Evolutionary conservation across 2,888 invertebrate genomes (phyloP).

Genomic region (Drosophila melanosoma): DNA sequence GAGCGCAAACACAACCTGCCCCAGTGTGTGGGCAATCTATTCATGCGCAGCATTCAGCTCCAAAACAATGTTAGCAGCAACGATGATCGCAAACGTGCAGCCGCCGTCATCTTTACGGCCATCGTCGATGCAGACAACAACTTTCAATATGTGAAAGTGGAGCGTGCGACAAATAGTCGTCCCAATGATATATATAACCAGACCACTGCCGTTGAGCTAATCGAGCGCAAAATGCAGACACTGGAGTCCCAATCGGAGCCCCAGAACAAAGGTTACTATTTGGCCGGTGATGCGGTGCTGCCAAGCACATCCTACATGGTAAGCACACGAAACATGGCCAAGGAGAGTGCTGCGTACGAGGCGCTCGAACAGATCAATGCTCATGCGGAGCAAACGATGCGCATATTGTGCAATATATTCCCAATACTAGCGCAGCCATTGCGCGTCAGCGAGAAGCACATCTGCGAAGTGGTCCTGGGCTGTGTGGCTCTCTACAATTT

Average conservation of each 20-base stretch:
- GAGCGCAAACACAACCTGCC: constrained; percentile 81
- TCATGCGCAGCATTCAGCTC: constrained; percentile 82
- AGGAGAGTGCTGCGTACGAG: constrained; percentile 58
- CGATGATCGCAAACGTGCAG: constrained; percentile 74
- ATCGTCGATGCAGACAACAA: constrained; percentile 82
- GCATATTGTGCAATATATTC: constrained; percentile 83
- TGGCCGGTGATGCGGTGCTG: constrained; percentile 77
- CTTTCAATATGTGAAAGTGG: constrained; percentile 82
- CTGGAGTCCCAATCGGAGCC: constrained; percentile 50
- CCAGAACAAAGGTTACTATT: constrained; percentile 67
- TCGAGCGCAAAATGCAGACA: constrained; percentile 71
- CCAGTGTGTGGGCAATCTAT: constrained; percentile 82
- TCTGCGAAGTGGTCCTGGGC: constrained; percentile 82
- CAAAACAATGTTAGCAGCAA: constrained; percentile 71
- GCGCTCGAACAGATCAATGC: constrained; percentile 73
- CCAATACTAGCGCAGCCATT: constrained; percentile 82
- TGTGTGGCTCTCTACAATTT: constrained; percentile 84
- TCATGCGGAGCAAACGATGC: constrained; percentile 76
- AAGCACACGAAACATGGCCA: constrained; percentile 68
- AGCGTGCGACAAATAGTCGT: constrained; percentile 71
- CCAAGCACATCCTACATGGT: constrained; percentile 81
- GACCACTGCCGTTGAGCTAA: constrained; percentile 77
- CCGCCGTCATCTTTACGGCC: constrained; percentile 81
- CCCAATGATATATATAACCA: constrained; percentile 80
- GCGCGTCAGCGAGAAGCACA: constrained; percentile 81